These are phyloP conservation scores for Drosophila neonasuta DNA, from an alignment of 2,888 invertebrate genomes.

Conservation along the genomic window DNA sequence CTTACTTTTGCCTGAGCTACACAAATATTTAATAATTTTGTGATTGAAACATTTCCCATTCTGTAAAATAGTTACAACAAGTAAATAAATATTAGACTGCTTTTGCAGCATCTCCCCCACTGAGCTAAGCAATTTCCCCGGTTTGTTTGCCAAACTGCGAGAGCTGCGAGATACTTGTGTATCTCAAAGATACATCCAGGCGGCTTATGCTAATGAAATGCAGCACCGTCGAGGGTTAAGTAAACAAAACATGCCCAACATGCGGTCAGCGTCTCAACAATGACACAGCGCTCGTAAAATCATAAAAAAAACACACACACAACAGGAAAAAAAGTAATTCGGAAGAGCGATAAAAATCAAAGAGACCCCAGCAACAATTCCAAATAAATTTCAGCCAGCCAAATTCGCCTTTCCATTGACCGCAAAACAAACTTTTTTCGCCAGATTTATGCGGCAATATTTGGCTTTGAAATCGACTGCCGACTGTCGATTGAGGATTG, in stretches of 20 bases:
- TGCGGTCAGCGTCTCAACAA: constrained; percentile 23
- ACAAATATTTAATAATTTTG: constrained; percentile 16
- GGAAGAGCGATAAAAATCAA: constrained; percentile 56
- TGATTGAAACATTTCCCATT: constrained; percentile 31
- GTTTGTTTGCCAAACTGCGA: constrained; percentile 42
- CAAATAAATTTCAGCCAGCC: constrained; percentile 12
- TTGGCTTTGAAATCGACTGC: constrained; percentile 61
- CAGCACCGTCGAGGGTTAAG: constrained; percentile 31
- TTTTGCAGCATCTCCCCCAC: background rate
- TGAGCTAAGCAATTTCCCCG: constrained; percentile 55
- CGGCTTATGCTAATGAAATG: constrained; percentile 61
- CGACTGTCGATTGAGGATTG: background rate
- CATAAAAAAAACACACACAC: background rate
- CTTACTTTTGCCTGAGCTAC: background rate
- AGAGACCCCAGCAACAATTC: constrained; percentile 40
- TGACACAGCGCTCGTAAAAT: constrained; percentile 50
- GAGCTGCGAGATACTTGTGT: constrained; percentile 23
- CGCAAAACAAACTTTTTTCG: constrained; percentile 52
- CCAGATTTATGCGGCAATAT: constrained; percentile 66
- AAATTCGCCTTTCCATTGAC: constrained; percentile 44
- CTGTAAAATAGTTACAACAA: constrained; percentile 48
- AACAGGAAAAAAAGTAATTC: constrained; percentile 22
- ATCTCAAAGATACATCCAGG: constrained; percentile 52
- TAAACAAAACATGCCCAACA: constrained; percentile 50
- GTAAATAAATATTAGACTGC: constrained; percentile 25